Conservation (phyloP, 2,113 vertebrate species). For the Marcusenius ussheri region DNA sequence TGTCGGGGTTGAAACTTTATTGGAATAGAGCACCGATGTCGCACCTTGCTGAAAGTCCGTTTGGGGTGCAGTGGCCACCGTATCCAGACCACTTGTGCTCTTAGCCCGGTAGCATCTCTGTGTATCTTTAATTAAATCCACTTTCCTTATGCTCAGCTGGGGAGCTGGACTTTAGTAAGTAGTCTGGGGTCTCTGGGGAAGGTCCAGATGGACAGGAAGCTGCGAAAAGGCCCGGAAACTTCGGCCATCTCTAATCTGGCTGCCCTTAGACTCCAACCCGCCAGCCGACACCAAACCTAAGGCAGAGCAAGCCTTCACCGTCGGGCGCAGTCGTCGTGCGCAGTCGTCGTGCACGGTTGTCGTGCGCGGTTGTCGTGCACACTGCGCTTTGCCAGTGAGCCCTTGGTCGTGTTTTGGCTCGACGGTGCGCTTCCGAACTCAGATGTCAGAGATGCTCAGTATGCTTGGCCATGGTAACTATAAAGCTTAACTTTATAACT, state of each 20-base stretch:
- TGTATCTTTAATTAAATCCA: neutral
- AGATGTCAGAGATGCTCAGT: neutral
- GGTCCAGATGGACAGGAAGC: neutral
- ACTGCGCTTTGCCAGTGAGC: neutral
- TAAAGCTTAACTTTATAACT: no score
- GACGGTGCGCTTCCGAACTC: neutral
- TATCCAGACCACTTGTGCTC: neutral
- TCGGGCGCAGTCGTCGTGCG: neutral
- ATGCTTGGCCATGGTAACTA: neutral
- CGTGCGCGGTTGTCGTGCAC: neutral
- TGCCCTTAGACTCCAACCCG: neutral
- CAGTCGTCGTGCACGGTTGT: neutral
- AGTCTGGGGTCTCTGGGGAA: neutral
- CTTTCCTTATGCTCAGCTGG: neutral
- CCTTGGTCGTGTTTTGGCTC: neutral
- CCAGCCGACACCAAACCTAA: neutral
- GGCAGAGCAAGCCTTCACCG: neutral
- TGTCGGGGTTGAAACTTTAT: neutral
- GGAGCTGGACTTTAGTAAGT: neutral
- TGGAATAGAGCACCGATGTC: neutral
- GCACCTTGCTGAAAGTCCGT: neutral
- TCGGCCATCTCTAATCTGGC: neutral
- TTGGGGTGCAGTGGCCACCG: neutral
- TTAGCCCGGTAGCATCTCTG: neutral
- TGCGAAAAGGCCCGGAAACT: neutral